These are phyloP conservation scores for Lissocephala sabroskyi DNA, from an alignment of 2,888 invertebrate species.

Conservation along the genomic window DNA sequence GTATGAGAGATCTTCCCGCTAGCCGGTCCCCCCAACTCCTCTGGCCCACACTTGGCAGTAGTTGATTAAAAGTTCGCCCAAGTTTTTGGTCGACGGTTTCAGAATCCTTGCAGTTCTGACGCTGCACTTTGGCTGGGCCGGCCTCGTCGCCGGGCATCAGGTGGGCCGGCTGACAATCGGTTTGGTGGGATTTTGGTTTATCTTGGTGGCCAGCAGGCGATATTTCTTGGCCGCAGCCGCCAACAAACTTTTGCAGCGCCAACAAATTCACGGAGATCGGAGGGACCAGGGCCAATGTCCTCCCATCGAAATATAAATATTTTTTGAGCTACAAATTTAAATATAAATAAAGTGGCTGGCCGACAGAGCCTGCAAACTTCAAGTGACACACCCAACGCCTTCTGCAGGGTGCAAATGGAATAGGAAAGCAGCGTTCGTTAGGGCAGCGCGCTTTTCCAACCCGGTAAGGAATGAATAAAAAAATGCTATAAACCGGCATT, in stretches of 20 bases:
- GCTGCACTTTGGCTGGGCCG: conserved; percentile 31
- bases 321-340: conserved; percentile 61
- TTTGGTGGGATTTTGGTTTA: conserved; percentile 22
- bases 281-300: no score
- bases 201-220: conserved; percentile 26
- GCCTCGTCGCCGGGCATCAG: background rate
- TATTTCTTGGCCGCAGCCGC: conserved; percentile 27
- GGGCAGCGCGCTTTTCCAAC: conserved; percentile 3
- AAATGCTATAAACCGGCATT: conserved; percentile 58
- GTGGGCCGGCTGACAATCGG: conserved; percentile 1
- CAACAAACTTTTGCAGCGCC: conserved; percentile 15
- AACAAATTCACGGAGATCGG: no score
- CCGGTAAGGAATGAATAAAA: conserved; percentile 53
- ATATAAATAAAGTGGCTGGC: conserved; percentile 62
- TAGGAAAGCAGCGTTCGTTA: conserved; percentile 18
- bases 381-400: no score
- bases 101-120: conserved; percentile 15
- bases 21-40: background rate
- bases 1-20: conserved; percentile 24
- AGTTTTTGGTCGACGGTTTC: conserved; percentile 32
- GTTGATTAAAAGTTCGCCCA: conserved; percentile 58
- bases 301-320: conserved; percentile 42
- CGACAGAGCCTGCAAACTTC: conserved; percentile 55
- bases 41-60: conserved; percentile 18
- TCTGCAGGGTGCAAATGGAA: conserved; percentile 20